These are phyloP conservation scores for Lasiommata megera DNA, from an alignment of 2,888 invertebrate genomes.

Conservation along the genomic window DNA sequence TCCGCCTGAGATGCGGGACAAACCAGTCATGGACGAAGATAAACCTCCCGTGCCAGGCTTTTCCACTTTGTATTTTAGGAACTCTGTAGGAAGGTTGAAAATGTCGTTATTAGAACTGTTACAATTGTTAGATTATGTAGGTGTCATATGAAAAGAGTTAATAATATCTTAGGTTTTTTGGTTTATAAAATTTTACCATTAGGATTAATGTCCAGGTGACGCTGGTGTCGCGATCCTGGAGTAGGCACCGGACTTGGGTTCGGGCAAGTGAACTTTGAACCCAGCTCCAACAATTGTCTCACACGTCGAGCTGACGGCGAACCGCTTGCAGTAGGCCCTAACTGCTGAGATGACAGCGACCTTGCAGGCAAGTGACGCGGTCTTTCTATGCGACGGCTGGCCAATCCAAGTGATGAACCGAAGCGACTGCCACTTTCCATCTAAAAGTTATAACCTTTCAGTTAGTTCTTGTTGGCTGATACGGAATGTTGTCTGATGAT, in stretches of 20 bases:
- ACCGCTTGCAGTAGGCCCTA: slow-evolving; percentile 76
- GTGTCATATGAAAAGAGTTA: no score
- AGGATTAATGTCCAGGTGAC: slow-evolving; percentile 93
- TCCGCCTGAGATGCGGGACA: slow-evolving; percentile 73
- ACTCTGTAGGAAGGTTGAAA: slow-evolving; percentile 79
- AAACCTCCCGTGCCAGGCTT: slow-evolving; percentile 83
- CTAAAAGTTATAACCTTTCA: slow-evolving; percentile 46
- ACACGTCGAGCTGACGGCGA: slow-evolving; percentile 91
- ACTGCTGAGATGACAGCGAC: slow-evolving; percentile 88
- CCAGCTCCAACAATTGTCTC: slow-evolving; percentile 89
- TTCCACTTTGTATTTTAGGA: slow-evolving; percentile 94
- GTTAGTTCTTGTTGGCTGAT: no score
- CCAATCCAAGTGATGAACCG: slow-evolving; percentile 78
- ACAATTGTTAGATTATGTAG: no score
- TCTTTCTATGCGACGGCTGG: slow-evolving; percentile 78
- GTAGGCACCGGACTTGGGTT: slow-evolving; percentile 88
- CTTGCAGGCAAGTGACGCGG: slow-evolving; percentile 85
- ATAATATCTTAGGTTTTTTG: no score
- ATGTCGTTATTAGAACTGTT: no score
- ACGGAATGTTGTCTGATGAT: no score
- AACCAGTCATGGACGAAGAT: slow-evolving; percentile 80
- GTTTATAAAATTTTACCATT: slow-evolving; percentile 81
- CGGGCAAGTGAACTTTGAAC: slow-evolving; percentile 81
- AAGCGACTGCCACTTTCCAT: slow-evolving; percentile 83
- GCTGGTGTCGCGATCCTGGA: slow-evolving; percentile 89